These are phyloP conservation scores for Drosophila lowei DNA, from an alignment of 1,140 invertebrate species.

Conservation along the genomic window DNA sequence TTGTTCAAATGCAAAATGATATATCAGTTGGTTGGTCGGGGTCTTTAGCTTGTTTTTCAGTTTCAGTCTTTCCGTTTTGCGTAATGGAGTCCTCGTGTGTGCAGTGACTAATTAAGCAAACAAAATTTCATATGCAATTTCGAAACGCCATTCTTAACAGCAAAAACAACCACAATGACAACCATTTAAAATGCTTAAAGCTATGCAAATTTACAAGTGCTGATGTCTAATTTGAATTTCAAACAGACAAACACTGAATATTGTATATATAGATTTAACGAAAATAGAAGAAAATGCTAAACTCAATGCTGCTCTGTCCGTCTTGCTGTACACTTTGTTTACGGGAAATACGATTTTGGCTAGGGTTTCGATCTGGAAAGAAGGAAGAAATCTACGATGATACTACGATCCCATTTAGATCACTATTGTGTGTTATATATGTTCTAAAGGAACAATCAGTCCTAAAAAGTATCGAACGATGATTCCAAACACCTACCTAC, in stretches of 20 bases:
- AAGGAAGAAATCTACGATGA: too few species aligned
- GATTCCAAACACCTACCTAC: too few species aligned
- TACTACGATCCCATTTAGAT: too few species aligned
- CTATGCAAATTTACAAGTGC: conserved; percentile 77
- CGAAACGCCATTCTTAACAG: conserved; percentile 57
- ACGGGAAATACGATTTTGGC: not conserved
- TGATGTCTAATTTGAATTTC: conserved; percentile 80
- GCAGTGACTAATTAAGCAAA: conserved; percentile 71
- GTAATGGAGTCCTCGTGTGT: conserved; percentile 36
- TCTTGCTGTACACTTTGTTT: not conserved
- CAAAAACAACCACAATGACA: conserved; percentile 12
- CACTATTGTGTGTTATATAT: too few species aligned
- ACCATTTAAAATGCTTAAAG: conserved; percentile 62
- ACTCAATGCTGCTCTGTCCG: too few species aligned
- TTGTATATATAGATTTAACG: conserved; percentile 14
- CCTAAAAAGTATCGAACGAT: too few species aligned
- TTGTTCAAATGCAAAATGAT: conserved; percentile 29
- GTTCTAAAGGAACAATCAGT: too few species aligned
- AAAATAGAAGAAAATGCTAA: conserved; percentile 35
- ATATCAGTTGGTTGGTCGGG: conserved; percentile 21
- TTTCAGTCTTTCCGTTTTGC: conserved; percentile 12
- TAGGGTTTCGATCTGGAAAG: too few species aligned
- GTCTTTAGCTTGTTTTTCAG: conserved; percentile 2
- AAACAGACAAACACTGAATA: conserved; percentile 52
- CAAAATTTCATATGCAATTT: conserved; percentile 60